Evolutionary conservation across 2,888 invertebrate species (phyloP).

Genomic region (Octodonta nipae): DNA sequence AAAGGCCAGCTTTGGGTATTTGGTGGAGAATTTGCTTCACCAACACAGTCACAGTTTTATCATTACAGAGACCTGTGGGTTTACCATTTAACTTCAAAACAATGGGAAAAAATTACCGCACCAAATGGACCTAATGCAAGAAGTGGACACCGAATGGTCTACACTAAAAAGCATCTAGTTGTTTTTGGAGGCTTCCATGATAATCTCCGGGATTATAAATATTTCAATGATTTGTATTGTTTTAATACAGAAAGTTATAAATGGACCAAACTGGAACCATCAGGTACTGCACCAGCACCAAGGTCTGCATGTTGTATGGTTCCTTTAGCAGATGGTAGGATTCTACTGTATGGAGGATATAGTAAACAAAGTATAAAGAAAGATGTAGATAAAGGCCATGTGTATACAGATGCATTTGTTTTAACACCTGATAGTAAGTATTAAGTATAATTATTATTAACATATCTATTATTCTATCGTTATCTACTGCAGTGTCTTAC

Average conservation of each 20-base stretch:
- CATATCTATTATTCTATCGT: not conserved
- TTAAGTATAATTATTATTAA: not conserved
- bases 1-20: slow-evolving; percentile 68
- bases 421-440: slow-evolving; percentile 49
- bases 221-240: slow-evolving; percentile 73
- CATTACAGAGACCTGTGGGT: slow-evolving; percentile 89
- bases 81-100: slow-evolving; percentile 49
- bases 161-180: slow-evolving; percentile 61
- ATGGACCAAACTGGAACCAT: slow-evolving; percentile 60
- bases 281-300: slow-evolving; percentile 56
- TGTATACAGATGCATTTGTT: slow-evolving; percentile 57
- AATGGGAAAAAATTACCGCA: slow-evolving; percentile 70
- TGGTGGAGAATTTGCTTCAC: slow-evolving; percentile 87
- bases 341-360: slow-evolving; percentile 66
- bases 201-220: slow-evolving; percentile 72
- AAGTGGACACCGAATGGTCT: slow-evolving; percentile 81
- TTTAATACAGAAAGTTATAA: slow-evolving; percentile 68
- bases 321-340: slow-evolving; percentile 46
- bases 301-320: slow-evolving; percentile 71
- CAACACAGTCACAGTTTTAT: slow-evolving; percentile 80
- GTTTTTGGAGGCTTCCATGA: slow-evolving; percentile 89
- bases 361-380: slow-evolving; percentile 60
- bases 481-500: not conserved
- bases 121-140: slow-evolving; percentile 69
- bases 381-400: slow-evolving; percentile 58